Base-by-base conservation (phyloP, 2,113 vertebrate species). In the Fulica atra region DNA sequence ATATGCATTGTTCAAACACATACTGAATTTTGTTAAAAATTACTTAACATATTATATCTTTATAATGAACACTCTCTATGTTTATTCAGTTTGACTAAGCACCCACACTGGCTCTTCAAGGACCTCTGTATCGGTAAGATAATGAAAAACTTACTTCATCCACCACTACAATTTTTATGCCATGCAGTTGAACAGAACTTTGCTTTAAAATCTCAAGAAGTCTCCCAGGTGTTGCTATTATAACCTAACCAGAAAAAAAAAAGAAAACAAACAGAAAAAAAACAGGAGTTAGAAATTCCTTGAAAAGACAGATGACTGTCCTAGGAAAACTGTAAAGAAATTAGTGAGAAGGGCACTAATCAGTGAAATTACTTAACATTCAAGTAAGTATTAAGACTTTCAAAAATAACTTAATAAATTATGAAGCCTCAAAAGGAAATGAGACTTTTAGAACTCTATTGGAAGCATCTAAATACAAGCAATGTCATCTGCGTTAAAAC, bases 171-270 rank as follows among this genome's bases (percentile, higher is more conserved):
- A 98, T 96, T 93, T 97, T 99, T 83, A 99, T 97, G 60, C 89
- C 80, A 54, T 94, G 51, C 50, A 99, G 98, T 21, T 97, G 97
- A 48, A 99, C 96, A 44, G 98, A 98, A 87, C 98, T 98, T 97
- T 99, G 99, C 93, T 99, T 99, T 61, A 99, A 89, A 89, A 99
- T 98, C 94, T 99, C 99, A 85, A 99, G 89, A 53, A 99, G 98
- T 93, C 99, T 98, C 71, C 99, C 99, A 25, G 99, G 99, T 11
- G 99, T 99, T 57, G 99, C 99, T 38, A 99, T 99, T 94, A 99
- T 97, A 87, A 99, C 98, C 99, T 99, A 79, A 76, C 60, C 33
- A 66, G 65, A 87, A 83, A 50, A 90, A 35, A 18, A n/a, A 13
- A 14, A 48, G 16, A 53, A 70, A 66, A 24, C 44, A 3, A 17